Conservation (phyloP, 1,140 invertebrate species). For the Bradysia coprophila region DNA sequence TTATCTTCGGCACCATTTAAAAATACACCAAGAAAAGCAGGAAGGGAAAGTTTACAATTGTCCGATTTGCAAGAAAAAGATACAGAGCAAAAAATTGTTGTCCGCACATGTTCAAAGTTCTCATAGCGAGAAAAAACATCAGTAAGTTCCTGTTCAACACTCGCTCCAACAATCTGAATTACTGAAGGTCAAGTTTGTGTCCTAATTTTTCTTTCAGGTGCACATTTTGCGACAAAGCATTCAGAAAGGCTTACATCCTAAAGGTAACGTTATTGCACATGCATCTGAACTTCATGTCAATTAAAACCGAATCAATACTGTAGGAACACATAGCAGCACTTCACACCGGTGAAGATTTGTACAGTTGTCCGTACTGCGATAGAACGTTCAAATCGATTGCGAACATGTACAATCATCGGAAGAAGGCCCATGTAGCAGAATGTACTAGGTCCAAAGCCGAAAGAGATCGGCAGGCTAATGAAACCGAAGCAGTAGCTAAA, state of each 20-base stretch:
- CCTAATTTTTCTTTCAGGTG: no score
- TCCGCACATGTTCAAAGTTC: background rate
- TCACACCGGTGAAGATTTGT: constrained; percentile 14
- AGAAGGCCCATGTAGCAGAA: constrained; percentile 19
- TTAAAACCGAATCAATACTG: background rate
- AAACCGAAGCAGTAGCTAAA: no score
- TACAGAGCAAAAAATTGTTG: background rate
- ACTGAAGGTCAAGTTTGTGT: no score
- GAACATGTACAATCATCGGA: constrained; percentile 21
- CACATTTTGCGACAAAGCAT: constrained; percentile 17
- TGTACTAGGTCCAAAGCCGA: no score
- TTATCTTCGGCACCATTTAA: no score
- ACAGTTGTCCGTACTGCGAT: constrained; percentile 15
- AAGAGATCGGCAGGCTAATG: no score
- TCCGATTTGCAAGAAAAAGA: background rate
- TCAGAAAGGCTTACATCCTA: constrained; percentile 11
- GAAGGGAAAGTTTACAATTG: no score
- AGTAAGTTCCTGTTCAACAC: no score
- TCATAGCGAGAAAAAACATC: no score
- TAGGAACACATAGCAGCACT: constrained; percentile 22
- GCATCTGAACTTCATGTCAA: background rate
- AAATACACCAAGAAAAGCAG: no score
- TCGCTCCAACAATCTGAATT: no score
- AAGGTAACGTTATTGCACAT: constrained; percentile 9
- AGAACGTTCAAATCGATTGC: constrained; percentile 18